Base-by-base conservation (phyloP, 2,797 vertebrate genomes). In the Protosalanx chinensis region DNA sequence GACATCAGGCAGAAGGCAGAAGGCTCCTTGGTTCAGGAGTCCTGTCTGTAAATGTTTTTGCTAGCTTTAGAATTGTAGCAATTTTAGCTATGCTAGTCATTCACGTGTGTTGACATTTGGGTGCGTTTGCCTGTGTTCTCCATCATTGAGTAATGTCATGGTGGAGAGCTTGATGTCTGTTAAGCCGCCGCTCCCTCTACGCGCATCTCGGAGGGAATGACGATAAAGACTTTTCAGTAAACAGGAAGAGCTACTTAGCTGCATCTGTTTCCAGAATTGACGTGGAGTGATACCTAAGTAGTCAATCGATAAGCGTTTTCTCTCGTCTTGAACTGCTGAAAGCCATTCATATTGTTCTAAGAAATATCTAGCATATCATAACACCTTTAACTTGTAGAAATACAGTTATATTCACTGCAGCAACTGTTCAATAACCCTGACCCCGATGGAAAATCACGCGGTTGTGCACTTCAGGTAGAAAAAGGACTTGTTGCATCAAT, bases 201-300 rank as follows among this genome's bases (percentile, higher is more conserved):
- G 23, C 23, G 23, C 23, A 27, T 27, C 23, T 27, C 23, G 23
- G 23, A 27, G 29, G 23, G 20, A 27, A 8, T 60, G 16, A 10
- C 29, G 58, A 23, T 13, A 27, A 27, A 60, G 8, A 60, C 58
- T 23, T 60, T 60, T 23, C 58, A 30, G 58, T 29, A 23, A 2
- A 6, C 58, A 27, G 20, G 23, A 46, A 72, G 59, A 64, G 49
- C 65, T 64, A 67, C 62, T 74, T 23, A 58, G 57, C 30, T 57
- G 18, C 13, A 0, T 73, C 68, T 27, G 73, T 68, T 82, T 85
- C 80, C 79, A 71, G 76, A 72, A 70, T 73, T 63, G 64, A 73
- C 76, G 35, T 69, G 61, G 64, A 66, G 64, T 59, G 27, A 49
- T 49, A 70, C 53, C 30, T 72, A 12, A 67, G 16, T 67, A 66